Evolutionary conservation across 2,888 invertebrate genomes (phyloP), one percentile per base, ranked within the genome.

Genomic region (Zygaena filipendulae): DNA sequence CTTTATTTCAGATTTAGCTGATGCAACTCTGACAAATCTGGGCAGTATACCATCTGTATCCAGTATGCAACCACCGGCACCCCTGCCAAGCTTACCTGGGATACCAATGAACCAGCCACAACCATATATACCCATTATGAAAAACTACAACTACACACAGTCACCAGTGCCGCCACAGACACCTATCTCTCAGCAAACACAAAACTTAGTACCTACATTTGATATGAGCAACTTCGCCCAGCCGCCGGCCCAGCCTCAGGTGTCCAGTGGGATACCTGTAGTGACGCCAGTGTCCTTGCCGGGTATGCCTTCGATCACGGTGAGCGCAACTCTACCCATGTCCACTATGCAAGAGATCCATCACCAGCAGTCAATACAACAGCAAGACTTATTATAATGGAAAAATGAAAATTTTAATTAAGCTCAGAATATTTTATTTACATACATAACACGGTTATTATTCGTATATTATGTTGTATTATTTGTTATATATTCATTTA

Each of bases 241-340:
- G 38, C 42, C 67, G 1, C 57, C 66, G 2, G 57, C 70, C 23
- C 67, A 64, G 38, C 67, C 61, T 2, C 74, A 69, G 8, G 44
- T 63, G 13, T 50, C 64, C 7, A 51, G 54, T 7, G 72, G 74
- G 3, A 45, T 77, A 14, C 71, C 82, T 1, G 82, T 88, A 9
- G 83, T 86, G 14, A 88, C 88, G 1, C 88, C 89, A 0, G 84
- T 89, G 23, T 84, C 86, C 8, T 64, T 90, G 39, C 90, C 89
- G 2, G 90, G 90, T 18, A 87, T 90, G 88, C 90, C 91, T 11
- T 88, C 90, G 7, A 87, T 91, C 38, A 90, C 89, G 10, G 90
- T 90, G 8, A 89, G 87, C 45, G 87, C 88, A 10, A 85, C 87
- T 11, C 58, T 87, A 42, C 87, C 88, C 1, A 84, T 84, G 11